Evolutionary conservation across 2,113 vertebrate genomes (phyloP), one percentile per base, ranked within the genome.

Genomic region (Suncus etruscus): DNA sequence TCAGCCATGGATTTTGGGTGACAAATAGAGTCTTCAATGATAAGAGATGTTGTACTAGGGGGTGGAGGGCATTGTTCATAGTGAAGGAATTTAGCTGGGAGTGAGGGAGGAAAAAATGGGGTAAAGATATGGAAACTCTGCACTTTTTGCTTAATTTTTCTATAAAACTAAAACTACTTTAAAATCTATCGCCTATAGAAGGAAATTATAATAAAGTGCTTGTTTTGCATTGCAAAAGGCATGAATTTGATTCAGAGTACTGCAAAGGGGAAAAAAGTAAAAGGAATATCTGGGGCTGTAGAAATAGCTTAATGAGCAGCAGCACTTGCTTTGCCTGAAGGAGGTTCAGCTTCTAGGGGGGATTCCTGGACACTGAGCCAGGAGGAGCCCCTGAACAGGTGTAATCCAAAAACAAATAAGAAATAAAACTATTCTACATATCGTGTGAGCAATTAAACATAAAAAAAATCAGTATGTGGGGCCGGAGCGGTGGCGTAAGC

Each of bases 101-200:
- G 6, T 11, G 15, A 29, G 11, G 25, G 0, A 1, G n/a, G 18
- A 4, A 6, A 14, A 27, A 66, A 58, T 22, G 22, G 11, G 12
- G 31, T 47, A 25, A 29, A 6, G 15, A 14, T 12, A 24, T 3
- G 4, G 39, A 18, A 80, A 79, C 24, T 31, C 29, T 61, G 4
- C 15, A 47, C 31, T 11, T 22, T 78, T 25, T 76, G 29, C 18
- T 80, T 27, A 72, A 14, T 45, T 90, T 81, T 58, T 3, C 65
- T 87, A 11, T 75, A 63, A 91, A 45, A 11, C 12, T 69, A 58
- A 92, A 83, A 50, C 20, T 61, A 27, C 22, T 83, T n/a, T 83
- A 72, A 51, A 87, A 58, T 32, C 76, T 66, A 11, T 69, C 29
- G 65, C 16, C 70, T 83, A n/a, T 22, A 51, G 18, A 51, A 83